phyloP scores from a whole-genome alignment of 2,113 vertebrate species.

The Isurus oxyrinchus region DNA sequence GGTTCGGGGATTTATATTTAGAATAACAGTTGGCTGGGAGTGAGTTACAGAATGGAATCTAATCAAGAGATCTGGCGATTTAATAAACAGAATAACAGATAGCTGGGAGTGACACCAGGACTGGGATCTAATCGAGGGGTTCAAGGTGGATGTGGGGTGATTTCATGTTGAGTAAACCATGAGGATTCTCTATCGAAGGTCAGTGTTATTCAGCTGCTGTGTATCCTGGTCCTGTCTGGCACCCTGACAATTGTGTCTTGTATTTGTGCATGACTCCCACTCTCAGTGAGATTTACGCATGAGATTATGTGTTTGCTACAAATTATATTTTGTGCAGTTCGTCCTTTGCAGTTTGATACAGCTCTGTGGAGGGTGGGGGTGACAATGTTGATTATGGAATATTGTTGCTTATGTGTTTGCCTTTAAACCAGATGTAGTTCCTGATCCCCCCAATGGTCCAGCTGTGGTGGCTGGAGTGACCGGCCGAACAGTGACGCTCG shows the following conservation, averaged over 20 bases:
- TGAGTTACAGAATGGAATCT: not conserved
- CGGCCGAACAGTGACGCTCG: slow-evolving; percentile 74
- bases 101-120: not conserved
- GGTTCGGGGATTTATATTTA: not conserved
- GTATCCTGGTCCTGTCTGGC: not conserved
- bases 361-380: not conserved
- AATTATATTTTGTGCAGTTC: not conserved
- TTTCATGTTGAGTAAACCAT: not conserved
- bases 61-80: not conserved
- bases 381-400: not conserved
- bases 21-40: not conserved
- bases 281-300: not conserved
- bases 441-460: slow-evolving; percentile 81
- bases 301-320: not conserved
- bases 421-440: slow-evolving; percentile 75
- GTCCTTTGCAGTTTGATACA: not conserved
- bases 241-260: not conserved
- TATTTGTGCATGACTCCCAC: not conserved
- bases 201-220: not conserved
- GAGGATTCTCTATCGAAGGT: not conserved
- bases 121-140: not conserved
- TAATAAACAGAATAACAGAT: not conserved
- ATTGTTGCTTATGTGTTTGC: not conserved
- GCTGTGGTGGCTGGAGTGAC: slow-evolving; percentile 75
- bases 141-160: not conserved